phyloP scores from a whole-genome alignment of 2,888 invertebrate species.

The Diarsia rubi region DNA sequence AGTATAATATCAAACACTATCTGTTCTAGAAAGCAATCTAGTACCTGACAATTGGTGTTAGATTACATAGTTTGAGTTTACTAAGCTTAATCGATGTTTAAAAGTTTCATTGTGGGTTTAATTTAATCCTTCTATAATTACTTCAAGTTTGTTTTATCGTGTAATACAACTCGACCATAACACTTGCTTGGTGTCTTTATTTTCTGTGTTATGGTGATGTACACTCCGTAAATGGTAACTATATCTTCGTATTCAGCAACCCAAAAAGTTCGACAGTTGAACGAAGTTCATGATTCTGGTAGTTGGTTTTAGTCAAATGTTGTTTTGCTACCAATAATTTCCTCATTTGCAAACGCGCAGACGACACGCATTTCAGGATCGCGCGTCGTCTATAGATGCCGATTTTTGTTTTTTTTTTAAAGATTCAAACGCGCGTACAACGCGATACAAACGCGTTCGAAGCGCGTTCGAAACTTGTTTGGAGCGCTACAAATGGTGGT shows the following conservation, averaged over 20 bases:
- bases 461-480: too few species aligned
- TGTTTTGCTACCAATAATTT: neutral
- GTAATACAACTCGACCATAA: neutral
- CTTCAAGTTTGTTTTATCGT: slow-evolving; percentile 5
- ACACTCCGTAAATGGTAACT: too few species aligned
- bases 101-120: slow-evolving; percentile 28
- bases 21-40: slow-evolving; percentile 8
- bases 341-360: neutral
- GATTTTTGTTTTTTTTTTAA: too few species aligned
- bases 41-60: slow-evolving; percentile 9
- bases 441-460: too few species aligned
- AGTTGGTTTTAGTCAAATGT: neutral
- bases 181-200: neutral
- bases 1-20: slow-evolving; percentile 1
- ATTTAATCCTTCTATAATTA: slow-evolving; percentile 31
- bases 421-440: too few species aligned
- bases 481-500: too few species aligned
- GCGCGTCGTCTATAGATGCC: too few species aligned
- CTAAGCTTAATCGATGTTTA: slow-evolving; percentile 26
- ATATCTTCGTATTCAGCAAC: too few species aligned
- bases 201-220: neutral
- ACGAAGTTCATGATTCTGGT: neutral
- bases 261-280: neutral
- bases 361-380: too few species aligned
- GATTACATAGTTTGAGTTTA: slow-evolving; percentile 22